Evolutionary conservation across 1,140 invertebrate species (phyloP).

Genomic region (Neuroterus valhalla): DNA sequence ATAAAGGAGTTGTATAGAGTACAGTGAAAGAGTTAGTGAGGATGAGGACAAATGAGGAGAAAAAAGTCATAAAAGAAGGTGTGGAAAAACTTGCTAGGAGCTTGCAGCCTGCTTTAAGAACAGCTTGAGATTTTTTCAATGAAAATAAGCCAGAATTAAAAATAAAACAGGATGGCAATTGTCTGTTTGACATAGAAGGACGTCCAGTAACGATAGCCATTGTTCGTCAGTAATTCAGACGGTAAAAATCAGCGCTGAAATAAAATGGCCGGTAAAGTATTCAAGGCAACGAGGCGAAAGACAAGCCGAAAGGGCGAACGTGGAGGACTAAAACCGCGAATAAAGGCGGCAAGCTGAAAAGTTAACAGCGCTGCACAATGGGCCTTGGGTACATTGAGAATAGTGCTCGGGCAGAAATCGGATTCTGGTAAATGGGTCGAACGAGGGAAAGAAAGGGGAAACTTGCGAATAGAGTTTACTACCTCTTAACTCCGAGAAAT

Average conservation of each 20-base stretch:
- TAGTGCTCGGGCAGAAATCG: constrained; percentile 31
- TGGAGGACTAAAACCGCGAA: constrained; percentile 23
- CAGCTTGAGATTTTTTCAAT: not conserved
- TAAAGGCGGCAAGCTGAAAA: constrained; percentile 36
- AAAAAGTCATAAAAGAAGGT: not conserved
- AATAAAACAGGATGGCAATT: not conserved
- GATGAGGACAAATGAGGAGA: not conserved
- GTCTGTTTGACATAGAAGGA: not conserved
- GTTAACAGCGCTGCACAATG: constrained; percentile 34
- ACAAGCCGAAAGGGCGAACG: not conserved
- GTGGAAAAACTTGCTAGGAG: not conserved
- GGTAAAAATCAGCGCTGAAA: constrained; percentile 24
- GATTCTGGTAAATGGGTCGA: constrained; percentile 38
- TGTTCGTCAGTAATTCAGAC: not conserved
- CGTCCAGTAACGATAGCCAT: not conserved
- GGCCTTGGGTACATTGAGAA: constrained; percentile 35
- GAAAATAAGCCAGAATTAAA: constrained; percentile 8
- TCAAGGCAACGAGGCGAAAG: not conserved
- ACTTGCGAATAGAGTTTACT: constrained; percentile 11
- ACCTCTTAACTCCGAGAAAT: constrained; percentile 12
- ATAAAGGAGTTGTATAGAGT: too few species aligned
- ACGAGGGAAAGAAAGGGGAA: constrained; percentile 13
- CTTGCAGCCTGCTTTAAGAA: not conserved
- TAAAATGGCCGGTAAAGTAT: constrained; percentile 5
- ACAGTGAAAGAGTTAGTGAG: too few species aligned